Evolutionary conservation across 2,888 invertebrate species (phyloP), one percentile per base, ranked within the genome.

Genomic region (Pristionchus japonicus): DNA sequence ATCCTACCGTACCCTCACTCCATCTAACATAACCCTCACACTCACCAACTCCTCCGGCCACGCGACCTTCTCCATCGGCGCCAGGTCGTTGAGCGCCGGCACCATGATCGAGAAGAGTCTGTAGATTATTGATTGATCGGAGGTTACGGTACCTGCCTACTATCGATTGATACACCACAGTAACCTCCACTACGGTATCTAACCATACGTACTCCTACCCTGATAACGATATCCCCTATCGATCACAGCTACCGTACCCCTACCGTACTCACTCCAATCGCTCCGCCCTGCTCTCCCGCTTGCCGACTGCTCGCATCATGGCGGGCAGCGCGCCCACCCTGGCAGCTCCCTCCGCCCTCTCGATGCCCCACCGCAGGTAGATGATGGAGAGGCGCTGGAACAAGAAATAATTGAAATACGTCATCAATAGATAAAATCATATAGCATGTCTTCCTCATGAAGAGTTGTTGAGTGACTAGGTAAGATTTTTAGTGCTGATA

Each of bases 361-460:
- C 89, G 40, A 87, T 88, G 3, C 90, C 89, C 37, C 77, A 89
- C 43, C 89, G 90, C 40, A 92, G 88, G 88, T 92, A 92, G 31
- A 92, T 89, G 13, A 90, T 57, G 61, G 90, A 87, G 67, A 92
- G 84, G 80, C 91, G 90, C 91, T 91, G 88, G 61, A 89, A 88
- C 67, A 17, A n/a, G n/a, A n/a, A n/a, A n/a, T n/a, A n/a, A n/a
- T n/a, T n/a, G n/a, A n/a, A n/a, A n/a, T n/a, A n/a, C n/a, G n/a
- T n/a, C n/a, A n/a, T n/a, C n/a, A n/a, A n/a, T n/a, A n/a, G n/a
- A n/a, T n/a, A n/a, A n/a, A n/a, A n/a, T n/a, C n/a, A n/a, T n/a
- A n/a, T n/a, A n/a, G n/a, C n/a, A n/a, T n/a, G n/a, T n/a, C n/a
- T n/a, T n/a, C n/a, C n/a, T n/a, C n/a, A n/a, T n/a, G n/a, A n/a